Base-by-base conservation (phyloP, 1,140 invertebrate genomes). In the Caenorhabditis briggsae region DNA sequence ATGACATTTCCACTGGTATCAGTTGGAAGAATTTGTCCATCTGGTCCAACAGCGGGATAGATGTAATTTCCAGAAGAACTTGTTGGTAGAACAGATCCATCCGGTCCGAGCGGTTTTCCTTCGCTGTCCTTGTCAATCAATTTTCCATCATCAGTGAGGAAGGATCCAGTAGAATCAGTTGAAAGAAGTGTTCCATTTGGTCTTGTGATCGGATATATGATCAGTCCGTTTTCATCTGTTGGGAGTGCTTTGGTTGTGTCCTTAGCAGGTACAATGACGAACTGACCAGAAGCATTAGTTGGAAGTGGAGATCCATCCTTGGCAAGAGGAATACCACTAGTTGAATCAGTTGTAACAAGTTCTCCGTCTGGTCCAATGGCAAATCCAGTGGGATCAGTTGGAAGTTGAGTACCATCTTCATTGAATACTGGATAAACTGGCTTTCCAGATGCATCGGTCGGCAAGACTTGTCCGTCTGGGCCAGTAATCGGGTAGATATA, bases 231-330 rank as follows among this genome's bases (percentile, higher is more conserved):
- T 25, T 53, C 61, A 41, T 85, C 86, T 0, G 86, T 85, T 25
- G 86, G 82, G 14, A 53, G 83, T 11, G n/a, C 7, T n/a, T 46
- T 65, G 33, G 6, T 14, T 18, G 14, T 33, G 16, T 53, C 50
- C 11, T 11, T 9, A 20, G 33, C 20, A n/a, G 43, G 8, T 12
- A 55, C 83, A 16, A 58, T 8, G n/a, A 58, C n/a, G 8, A n/a
- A 58, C 6, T 86, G 43, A n/a, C 88, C 88, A 50, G 82, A 46
- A 14, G 83, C 83, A 61, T 89, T 84, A 0, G 88, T 89, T 23
- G 88, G 88, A 23, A 89, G 33, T 12, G 50, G 23, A n/a, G 43
- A 50, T 18, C 84, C 84, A 58, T 55, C 84, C 12, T 61, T 48
- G 7, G 53, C 2, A 33, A 82, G 41, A 12, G n/a, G 33, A 20